A percentile compares a stretch with the other conserved stretches of the same genome.
Conservation (phyloP, 1,140 invertebrate genomes). For the Drosophila insularis region DNA sequence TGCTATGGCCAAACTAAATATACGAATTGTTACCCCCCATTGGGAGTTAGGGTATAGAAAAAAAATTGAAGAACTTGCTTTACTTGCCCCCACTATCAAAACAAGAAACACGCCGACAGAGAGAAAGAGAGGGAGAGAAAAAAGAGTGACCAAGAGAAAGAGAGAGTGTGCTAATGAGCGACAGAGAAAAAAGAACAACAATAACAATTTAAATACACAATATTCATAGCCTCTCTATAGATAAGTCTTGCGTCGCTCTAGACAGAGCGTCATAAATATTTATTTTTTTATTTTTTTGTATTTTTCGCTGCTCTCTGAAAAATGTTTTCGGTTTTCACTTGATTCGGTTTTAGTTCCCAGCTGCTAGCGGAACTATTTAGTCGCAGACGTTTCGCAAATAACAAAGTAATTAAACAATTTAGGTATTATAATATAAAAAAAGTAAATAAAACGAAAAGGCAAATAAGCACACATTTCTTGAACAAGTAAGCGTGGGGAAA, state of each 20-base stretch:
- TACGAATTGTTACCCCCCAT: neutral
- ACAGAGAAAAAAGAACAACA: conserved; percentile 18
- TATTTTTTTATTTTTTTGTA: conserved; percentile 47
- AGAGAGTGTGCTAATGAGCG: conserved; percentile 20
- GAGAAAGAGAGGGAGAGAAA: conserved; percentile 9
- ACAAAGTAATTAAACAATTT: conserved; percentile 24
- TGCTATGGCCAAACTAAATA: neutral
- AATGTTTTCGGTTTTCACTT: conserved; percentile 69
- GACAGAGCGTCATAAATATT: conserved; percentile 76
- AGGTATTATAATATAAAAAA: conserved; percentile 6
- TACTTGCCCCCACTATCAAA: conserved; percentile 55
- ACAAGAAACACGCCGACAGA: conserved; percentile 1
- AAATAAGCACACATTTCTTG: conserved; percentile 3
- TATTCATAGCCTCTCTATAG: conserved; percentile 40
- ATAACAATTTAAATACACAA: conserved; percentile 60
- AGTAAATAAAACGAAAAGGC: neutral
- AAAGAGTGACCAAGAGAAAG: conserved; percentile 3
- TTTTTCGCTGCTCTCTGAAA: conserved; percentile 49
- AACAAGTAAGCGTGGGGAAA: conserved; percentile 55
- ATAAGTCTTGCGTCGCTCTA: conserved; percentile 57
- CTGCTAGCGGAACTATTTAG: conserved; percentile 66
- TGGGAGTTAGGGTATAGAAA: conserved; percentile 4
- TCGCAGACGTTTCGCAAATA: conserved; percentile 28
- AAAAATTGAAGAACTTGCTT: conserved; percentile 50
- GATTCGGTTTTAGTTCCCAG: conserved; percentile 63